Percentiles rank a stretch among this genome's conserved stretches.
Evolutionary conservation across 2,113 vertebrate genomes (phyloP).

Genomic region (Oplegnathus fasciatus): DNA sequence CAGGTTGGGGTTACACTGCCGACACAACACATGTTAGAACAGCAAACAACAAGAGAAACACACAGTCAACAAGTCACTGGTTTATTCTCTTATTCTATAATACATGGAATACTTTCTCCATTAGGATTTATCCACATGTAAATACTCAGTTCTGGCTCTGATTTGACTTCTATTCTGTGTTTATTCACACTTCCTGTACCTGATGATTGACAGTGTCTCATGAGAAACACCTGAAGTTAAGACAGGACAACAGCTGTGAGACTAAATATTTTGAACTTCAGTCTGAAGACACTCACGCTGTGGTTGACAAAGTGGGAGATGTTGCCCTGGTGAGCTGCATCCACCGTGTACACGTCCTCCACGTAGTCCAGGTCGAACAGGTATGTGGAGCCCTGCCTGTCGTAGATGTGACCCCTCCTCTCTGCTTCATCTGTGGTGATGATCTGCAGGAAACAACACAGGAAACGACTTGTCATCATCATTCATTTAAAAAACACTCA

Average conservation of each 20-base stretch:
- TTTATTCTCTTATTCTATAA: no score
- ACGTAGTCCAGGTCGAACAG: constrained; percentile 96
- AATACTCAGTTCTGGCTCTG: no score
- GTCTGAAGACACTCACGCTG: constrained; percentile 87
- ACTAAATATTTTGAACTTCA: no score
- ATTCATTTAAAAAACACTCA: no score
- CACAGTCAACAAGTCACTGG: no score
- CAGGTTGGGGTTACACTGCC: constrained; percentile 93
- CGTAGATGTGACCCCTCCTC: constrained; percentile 90
- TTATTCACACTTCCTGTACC: not conserved
- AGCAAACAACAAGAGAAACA: not conserved
- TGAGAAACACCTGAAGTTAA: not conserved
- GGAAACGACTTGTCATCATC: no score
- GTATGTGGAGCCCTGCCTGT: constrained; percentile 92
- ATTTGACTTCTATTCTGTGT: not conserved
- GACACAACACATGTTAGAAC: constrained; percentile 41
- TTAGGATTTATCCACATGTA: not conserved
- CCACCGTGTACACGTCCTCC: constrained; percentile 94
- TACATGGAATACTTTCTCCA: no score
- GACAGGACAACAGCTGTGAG: no score
- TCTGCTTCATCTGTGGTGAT: constrained; percentile 95
- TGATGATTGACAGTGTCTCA: not conserved
- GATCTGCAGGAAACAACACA: constrained; percentile 82
- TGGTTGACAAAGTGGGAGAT: constrained; percentile 97
- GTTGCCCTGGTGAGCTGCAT: constrained; percentile 92